Conservation (phyloP, 2,797 vertebrate species). For the Lemur catta region DNA sequence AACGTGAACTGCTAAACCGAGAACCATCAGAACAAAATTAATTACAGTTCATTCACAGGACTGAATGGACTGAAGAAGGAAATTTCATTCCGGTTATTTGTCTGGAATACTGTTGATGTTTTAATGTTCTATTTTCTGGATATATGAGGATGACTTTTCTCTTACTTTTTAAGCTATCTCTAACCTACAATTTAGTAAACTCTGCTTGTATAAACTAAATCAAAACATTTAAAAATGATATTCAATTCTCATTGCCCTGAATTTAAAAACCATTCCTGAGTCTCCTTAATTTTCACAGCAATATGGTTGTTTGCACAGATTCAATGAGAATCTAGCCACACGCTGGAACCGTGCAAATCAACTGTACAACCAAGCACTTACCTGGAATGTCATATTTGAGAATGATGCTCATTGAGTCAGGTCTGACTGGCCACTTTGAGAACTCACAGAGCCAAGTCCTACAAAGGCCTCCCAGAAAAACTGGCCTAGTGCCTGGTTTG, state of each 20-base stretch:
- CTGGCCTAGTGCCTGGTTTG: background rate
- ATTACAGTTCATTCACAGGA: background rate
- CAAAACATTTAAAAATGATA: slow-evolving; percentile 47
- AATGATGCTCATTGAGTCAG: background rate
- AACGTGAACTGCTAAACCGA: background rate
- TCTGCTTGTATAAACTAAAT: slow-evolving; percentile 32
- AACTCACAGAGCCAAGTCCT: background rate
- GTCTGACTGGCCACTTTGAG: background rate
- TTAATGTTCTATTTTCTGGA: background rate
- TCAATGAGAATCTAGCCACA: background rate
- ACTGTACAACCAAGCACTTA: background rate
- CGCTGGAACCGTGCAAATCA: background rate
- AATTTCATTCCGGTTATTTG: background rate
- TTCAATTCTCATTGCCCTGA: background rate
- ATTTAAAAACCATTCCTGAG: background rate
- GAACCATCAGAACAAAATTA: background rate
- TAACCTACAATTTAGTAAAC: slow-evolving; percentile 18
- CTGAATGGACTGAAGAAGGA: background rate
- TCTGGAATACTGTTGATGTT: background rate
- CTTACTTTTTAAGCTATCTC: slow-evolving; percentile 19
- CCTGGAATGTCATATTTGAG: background rate
- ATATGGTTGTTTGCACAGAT: background rate
- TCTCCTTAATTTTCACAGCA: slow-evolving; percentile 3
- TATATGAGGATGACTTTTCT: background rate
- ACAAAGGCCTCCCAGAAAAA: background rate